A percentile compares a stretch with the other conserved stretches of the same genome.
Evolutionary conservation across 2,113 vertebrate species (phyloP).

Genomic region (Pseudorhombus dupliciocellatus): DNA sequence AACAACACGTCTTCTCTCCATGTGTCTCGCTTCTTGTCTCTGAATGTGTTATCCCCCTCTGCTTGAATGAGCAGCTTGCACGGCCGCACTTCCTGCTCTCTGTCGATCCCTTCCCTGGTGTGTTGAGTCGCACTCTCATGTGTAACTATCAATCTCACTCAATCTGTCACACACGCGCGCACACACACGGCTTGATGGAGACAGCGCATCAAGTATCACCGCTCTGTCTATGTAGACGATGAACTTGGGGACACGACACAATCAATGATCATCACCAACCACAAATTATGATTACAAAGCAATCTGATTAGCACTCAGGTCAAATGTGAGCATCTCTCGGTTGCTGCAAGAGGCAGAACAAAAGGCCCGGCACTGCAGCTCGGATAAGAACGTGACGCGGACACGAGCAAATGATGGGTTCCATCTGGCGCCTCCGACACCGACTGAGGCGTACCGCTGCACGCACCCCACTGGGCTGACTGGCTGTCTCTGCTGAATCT

Average conservation of each 20-base stretch:
- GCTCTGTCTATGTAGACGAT: conserved; percentile 52
- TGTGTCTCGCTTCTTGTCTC: neutral
- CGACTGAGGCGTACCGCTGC: conserved; percentile 22
- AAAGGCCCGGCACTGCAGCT: conserved; percentile 27
- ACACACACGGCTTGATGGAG: conserved; percentile 30
- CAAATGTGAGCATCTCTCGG: conserved; percentile 22
- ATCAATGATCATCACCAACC: conserved; percentile 60
- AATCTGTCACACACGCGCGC: conserved; percentile 12
- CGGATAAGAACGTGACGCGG: conserved; percentile 27
- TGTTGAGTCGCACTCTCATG: conserved; percentile 19
- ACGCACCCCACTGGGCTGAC: conserved; percentile 14
- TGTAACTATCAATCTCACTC: neutral
- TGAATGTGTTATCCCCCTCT: conserved; percentile 10
- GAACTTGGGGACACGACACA: conserved; percentile 50
- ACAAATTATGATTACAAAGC: conserved; percentile 63
- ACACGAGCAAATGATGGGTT: conserved; percentile 49
- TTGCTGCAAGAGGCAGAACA: conserved; percentile 6
- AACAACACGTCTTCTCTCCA: conserved; percentile 7
- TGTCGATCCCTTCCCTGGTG: conserved; percentile 17
- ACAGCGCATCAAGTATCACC: conserved; percentile 45
- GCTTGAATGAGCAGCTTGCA: conserved; percentile 29
- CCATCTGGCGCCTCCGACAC: conserved; percentile 32
- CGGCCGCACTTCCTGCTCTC: conserved; percentile 29
- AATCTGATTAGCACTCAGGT: conserved; percentile 54
- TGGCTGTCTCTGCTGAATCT: conserved; percentile 16